phyloP scores from a whole-genome alignment of 2,888 invertebrate species.

The Cheilosia vernalis region DNA sequence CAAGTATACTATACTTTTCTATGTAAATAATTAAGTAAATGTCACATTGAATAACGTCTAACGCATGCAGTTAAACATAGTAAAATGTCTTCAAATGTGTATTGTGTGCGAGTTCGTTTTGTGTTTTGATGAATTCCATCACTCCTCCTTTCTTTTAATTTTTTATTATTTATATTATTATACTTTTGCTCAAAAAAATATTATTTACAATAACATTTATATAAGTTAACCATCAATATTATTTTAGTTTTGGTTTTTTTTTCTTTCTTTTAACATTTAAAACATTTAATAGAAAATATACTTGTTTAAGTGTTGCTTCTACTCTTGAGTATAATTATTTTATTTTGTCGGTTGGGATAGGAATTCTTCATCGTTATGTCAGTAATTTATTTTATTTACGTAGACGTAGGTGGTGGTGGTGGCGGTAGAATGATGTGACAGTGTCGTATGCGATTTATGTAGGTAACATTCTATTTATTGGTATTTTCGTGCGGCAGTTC shows the following conservation, averaged over 20 bases:
- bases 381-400: conserved; percentile 28
- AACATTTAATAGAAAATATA: conserved; percentile 75
- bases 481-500: conserved; percentile 88
- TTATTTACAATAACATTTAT: conserved; percentile 72
- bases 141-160: conserved; percentile 36
- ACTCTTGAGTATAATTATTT: conserved; percentile 58
- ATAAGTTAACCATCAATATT: conserved; percentile 69
- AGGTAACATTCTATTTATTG: conserved; percentile 84
- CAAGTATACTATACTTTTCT: conserved; percentile 37
- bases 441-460: conserved; percentile 32
- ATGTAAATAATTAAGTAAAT: conserved; percentile 56
- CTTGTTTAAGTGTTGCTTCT: conserved; percentile 50
- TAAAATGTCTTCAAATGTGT: conserved; percentile 70
- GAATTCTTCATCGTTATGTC: conserved; percentile 62
- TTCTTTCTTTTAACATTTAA: conserved; percentile 64
- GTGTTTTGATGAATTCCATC: conserved; percentile 32
- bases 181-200: conserved; percentile 59
- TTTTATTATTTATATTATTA: conserved; percentile 14
- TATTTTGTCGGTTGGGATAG: conserved; percentile 69
- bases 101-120: conserved; percentile 63
- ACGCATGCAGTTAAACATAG: conserved; percentile 64
- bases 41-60: conserved; percentile 60
- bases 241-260: conserved; percentile 19
- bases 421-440: conserved; percentile 56
- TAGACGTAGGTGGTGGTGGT: conserved; percentile 44